phyloP scores from a whole-genome alignment of 2,888 invertebrate species.

The Syritta pipiens region DNA sequence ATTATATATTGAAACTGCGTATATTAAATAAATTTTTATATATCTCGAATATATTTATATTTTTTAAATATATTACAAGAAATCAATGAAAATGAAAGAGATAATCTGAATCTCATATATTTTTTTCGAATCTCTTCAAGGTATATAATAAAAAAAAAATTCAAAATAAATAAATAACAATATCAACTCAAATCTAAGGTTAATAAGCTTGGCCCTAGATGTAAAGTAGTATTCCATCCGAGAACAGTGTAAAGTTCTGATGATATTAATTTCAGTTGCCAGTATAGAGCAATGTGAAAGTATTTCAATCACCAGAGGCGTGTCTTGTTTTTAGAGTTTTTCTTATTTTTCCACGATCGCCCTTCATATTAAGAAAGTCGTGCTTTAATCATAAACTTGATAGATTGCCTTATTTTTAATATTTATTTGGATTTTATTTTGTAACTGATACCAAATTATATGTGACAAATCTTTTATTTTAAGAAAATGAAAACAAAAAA shows the following conservation, averaged over 20 bases:
- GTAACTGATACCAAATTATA: slow-evolving; percentile 64
- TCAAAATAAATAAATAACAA: not conserved
- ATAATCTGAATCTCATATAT: slow-evolving; percentile 15
- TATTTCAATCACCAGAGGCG: slow-evolving; percentile 46
- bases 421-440: slow-evolving; percentile 46
- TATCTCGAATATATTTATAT: not conserved
- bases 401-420: slow-evolving; percentile 25
- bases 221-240: not conserved
- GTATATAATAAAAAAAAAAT: too few relatives aligned
- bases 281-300: not conserved
- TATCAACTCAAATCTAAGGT: not conserved
- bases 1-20: too few relatives aligned
- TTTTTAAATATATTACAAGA: not conserved
- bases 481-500: slow-evolving; percentile 12
- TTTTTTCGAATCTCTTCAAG: too few relatives aligned
- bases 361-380: slow-evolving; percentile 22
- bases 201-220: too few relatives aligned
- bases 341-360: slow-evolving; percentile 19
- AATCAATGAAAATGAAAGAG: not conserved
- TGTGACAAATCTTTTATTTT: slow-evolving; percentile 66
- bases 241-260: not conserved
- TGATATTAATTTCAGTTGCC: slow-evolving; percentile 21
- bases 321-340: slow-evolving; percentile 42
- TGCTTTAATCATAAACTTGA: slow-evolving; percentile 55
- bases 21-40: slow-evolving; percentile 2